Base-by-base conservation (phyloP, 2,888 invertebrate species). In the Acleris emargana region DNA sequence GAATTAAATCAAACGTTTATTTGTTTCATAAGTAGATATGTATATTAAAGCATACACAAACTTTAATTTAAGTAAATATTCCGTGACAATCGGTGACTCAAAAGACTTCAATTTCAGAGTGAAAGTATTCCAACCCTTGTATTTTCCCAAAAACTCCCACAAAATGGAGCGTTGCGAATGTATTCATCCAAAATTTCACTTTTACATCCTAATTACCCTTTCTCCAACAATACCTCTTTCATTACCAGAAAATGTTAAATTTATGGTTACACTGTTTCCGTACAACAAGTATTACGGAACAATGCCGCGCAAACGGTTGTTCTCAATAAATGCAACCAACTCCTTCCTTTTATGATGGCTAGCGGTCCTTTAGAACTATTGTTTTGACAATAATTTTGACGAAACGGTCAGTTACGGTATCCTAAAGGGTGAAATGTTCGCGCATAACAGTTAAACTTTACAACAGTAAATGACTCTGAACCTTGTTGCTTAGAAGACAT, bases 131-230 rank as follows among this genome's bases (percentile, higher is more conserved):
- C 67, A 73, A 71, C 71, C 73, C 72, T 71, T 73, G 76, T 80
- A 79, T 81, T 84, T 83, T 79, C 69, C 72, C 69, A 71, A 67
- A 68, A 74, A 72, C 74, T 69, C 69, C 63, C 66, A 67, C 61
- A 68, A 78, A 86, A 84, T 78, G 76, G 73, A 75, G 79, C 90
- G 84, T 89, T 73, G 75, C 89, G 70, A 89, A 88, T 85, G 75
- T 81, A 86, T 82, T 69, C 73, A 77, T 75, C 77, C 67, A 72
- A 72, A 75, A 88, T 91, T 91, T 91, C 91, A 91, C 91, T 91
- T 91, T 91, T 91, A 88, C 86, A 85, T 84, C 82, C 80, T 89
- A 90, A 91, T 91, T 88, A 89, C 88, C 80, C 85, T 82, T 86
- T 86, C 82, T 76, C 71, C 68, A 16, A 78, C 76, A 81, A 79